Evolutionary conservation across 2,888 invertebrate genomes (phyloP), one percentile per base, ranked within the genome.

Genomic region (Acleris laterana): DNA sequence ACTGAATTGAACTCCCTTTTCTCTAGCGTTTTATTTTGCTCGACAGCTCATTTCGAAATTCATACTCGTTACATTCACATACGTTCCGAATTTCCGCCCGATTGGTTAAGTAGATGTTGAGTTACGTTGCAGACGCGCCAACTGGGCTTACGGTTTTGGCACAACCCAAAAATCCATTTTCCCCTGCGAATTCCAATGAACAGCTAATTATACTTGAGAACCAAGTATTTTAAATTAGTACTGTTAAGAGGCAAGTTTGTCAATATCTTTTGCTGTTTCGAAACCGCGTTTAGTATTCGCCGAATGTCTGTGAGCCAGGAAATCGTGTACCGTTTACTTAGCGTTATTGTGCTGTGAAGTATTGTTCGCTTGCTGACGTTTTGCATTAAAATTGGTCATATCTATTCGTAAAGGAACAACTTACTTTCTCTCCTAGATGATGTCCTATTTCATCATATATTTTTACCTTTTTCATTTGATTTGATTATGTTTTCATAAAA

Each of bases 251-350:
- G 22, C 46, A 46, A 42, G 53, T 60, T 59, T 44, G 52, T 57
- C 52, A 52, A 38, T 62, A 61, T 65, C 13, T 52, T 53, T 56
- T 46, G 65, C 50, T 50, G 55, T 65, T 61, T 81, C 79, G 76
- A 80, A 81, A 79, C 67, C 78, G 75, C 73, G 76, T 74, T 89
- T 87, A 82, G 78, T 83, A 87, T 89, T 87, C 86, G 78, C 68
- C 66, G 76, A 80, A 78, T 79, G 83, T 77, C 74, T 69, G 75
- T 65, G 70, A 75, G 74, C 75, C 84, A 88, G 87, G 86, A 90
- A 88, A 75, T 78, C 76, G 77, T 82, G 77, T 84, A 87, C 85
- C 85, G 84, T 88, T 89, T 88, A 87, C 85, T 82, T 88, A 82
- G 84, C 82, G 82, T 87, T 86, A 84, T 83, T 82, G 82, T 84